phyloP scores from a whole-genome alignment of 2,797 vertebrate genomes.

The Danio albolineatus region DNA sequence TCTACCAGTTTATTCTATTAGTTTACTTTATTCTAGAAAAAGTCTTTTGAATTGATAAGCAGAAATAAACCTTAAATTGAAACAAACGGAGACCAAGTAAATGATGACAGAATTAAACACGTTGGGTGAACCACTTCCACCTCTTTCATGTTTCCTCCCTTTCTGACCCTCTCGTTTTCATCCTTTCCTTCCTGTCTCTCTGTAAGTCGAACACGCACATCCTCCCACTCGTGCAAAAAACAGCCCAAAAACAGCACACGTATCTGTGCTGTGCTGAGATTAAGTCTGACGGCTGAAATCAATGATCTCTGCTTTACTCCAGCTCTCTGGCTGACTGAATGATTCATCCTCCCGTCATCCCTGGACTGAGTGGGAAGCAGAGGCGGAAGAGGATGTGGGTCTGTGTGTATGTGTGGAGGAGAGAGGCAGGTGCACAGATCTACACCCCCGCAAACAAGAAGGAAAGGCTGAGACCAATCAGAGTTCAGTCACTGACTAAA shows the following conservation, averaged over 20 bases:
- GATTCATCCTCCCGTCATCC: slow-evolving; percentile 50
- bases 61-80: too few species aligned
- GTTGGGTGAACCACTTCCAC: background rate
- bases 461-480: slow-evolving; percentile 45
- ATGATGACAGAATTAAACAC: too few species aligned
- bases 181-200: slow-evolving; percentile 32
- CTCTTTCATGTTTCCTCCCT: slow-evolving; percentile 27
- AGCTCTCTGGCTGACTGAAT: slow-evolving; percentile 26
- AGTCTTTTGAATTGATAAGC: too few species aligned
- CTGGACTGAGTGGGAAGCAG: slow-evolving; percentile 50
- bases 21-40: too few species aligned
- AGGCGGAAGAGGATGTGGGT: slow-evolving; percentile 45
- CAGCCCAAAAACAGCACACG: slow-evolving; percentile 30
- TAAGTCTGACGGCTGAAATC: slow-evolving; percentile 44
- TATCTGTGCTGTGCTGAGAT: slow-evolving; percentile 32
- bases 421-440: slow-evolving; percentile 51
- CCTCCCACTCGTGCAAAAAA: slow-evolving; percentile 38
- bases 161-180: slow-evolving; percentile 1
- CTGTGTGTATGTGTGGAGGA: slow-evolving; percentile 38
- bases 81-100: too few species aligned
- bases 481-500: slow-evolving; percentile 12
- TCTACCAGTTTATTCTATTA: too few species aligned
- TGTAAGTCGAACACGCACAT: slow-evolving; percentile 12
- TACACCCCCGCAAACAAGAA: slow-evolving; percentile 52
- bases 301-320: slow-evolving; percentile 35